Base-by-base conservation (phyloP, 1,140 invertebrate genomes). In the Prorops nasuta region DNA sequence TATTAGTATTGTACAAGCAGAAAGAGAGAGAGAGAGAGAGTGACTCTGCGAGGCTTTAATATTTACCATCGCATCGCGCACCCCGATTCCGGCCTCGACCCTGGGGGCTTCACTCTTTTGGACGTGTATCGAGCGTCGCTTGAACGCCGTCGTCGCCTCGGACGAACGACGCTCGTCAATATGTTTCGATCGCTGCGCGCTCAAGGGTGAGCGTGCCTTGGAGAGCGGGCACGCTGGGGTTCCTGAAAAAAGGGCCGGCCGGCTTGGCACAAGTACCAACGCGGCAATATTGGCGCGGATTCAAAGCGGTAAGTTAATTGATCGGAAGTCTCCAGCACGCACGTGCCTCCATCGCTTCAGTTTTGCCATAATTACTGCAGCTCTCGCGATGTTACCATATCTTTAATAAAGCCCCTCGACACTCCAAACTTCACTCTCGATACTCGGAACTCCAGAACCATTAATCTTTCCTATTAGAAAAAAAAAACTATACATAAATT, bases 291-390 rank as follows among this genome's bases (percentile, higher is more conserved):
- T 42, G 21, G 24, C 35, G 28, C 53, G 56, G 53, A 64, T 63
- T 60, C 43, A 63, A 66, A 67, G 61, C 56, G 56, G 62, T 4
- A 28, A 69, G 67, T 69, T 69, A 69, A 69, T 69, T 69, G 67
- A 69, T 66, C 67, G 67, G 67, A 69, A 69, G 65, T 69, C 65
- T 69, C 66, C 65, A 69, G 67, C 62, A 65, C 48, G 64, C 67
- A 69, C 67, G 67, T 69, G 67, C 55, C 67, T 58, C 48, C 65
- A 64, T 63, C 58, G 47, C 57, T 15, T 35, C 22, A 63, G n/a
- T 66, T 64, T 51, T 64, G 46, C 36, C 39, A 15, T 21, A 10
- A 37, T 34, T 49, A 40, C 35, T n/a, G n/a, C n/a, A n/a, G n/a
- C n/a, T n/a, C n/a, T n/a, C n/a, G n/a, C n/a, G n/a, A n/a, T n/a